These are phyloP conservation scores for Tragopan temminckii DNA, from an alignment of 2,797 vertebrate species.

Conservation along the genomic window DNA sequence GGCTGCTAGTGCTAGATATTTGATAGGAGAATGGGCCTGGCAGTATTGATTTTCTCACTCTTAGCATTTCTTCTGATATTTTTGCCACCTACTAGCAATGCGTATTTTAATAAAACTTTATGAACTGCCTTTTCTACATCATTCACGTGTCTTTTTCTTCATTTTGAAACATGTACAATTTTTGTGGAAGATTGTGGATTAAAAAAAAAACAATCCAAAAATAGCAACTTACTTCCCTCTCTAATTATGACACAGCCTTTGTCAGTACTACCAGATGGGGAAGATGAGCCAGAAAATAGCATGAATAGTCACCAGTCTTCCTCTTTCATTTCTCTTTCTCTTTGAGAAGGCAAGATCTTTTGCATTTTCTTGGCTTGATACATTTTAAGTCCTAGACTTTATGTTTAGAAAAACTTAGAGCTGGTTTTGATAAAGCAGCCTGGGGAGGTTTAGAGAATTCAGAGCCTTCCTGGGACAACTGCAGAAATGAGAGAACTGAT, in stretches of 20 bases:
- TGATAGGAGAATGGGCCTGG: neutral
- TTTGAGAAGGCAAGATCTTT: neutral
- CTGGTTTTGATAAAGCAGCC: neutral
- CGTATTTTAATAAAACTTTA: slow-evolving; percentile 15
- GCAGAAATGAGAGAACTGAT: neutral
- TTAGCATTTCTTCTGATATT: slow-evolving; percentile 4
- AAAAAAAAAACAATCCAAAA: neutral
- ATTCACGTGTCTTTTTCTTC: neutral
- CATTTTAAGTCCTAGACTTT: neutral
- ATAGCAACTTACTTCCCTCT: neutral
- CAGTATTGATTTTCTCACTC: neutral
- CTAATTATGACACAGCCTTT: neutral
- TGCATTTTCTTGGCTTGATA: neutral
- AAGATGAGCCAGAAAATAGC: slow-evolving; percentile 1
- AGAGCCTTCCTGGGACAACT: neutral
- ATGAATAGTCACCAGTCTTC: neutral
- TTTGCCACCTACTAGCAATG: slow-evolving; percentile 22
- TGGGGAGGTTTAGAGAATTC: neutral
- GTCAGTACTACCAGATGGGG: neutral
- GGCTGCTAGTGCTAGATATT: neutral
- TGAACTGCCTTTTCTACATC: neutral
- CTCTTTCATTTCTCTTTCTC: neutral
- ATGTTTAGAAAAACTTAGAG: neutral
- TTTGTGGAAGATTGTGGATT: neutral
- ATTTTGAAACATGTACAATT: neutral